A percentile compares a stretch with the other conserved stretches of the same genome.
phyloP scores from a whole-genome alignment of 2,888 invertebrate genomes.

The Cylindroiulus punctatus region DNA sequence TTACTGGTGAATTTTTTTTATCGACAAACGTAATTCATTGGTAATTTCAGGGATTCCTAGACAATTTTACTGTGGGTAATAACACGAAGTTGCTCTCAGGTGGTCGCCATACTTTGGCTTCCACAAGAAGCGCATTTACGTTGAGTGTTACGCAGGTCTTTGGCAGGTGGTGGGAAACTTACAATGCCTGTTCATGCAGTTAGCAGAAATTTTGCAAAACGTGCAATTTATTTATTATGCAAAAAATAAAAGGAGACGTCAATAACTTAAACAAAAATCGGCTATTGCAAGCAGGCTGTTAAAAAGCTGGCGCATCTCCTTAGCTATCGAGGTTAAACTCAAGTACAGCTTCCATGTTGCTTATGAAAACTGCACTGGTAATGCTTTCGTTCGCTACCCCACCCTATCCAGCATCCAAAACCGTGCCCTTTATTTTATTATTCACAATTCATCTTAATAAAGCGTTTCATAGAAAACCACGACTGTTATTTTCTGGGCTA shows the following conservation, averaged over 20 bases:
- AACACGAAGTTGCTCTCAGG: neutral
- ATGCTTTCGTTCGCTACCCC: no score
- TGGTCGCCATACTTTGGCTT: neutral
- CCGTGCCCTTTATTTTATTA: no score
- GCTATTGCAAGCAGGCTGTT: no score
- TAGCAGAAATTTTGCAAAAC: neutral
- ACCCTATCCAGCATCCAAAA: no score
- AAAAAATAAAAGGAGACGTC: no score
- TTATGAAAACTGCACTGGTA: no score
- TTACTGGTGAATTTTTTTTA: neutral
- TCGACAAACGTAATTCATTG: neutral
- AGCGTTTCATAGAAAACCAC: neutral
- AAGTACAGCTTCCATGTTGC: no score
- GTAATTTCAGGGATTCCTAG: slow-evolving; percentile 4
- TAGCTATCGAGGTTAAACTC: no score
- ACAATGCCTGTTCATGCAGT: neutral
- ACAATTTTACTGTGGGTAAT: neutral
- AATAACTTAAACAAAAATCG: no score
- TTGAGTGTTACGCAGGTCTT: neutral
- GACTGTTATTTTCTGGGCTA: neutral
- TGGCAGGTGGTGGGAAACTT: neutral
- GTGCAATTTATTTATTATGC: neutral
- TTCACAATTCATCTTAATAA: neutral
- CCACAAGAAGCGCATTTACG: neutral
- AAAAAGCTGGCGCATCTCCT: no score